Percentiles rank a stretch among this genome's conserved stretches.
Evolutionary conservation across 1,140 invertebrate species (phyloP).

Genomic region (Drosophila pandora): DNA sequence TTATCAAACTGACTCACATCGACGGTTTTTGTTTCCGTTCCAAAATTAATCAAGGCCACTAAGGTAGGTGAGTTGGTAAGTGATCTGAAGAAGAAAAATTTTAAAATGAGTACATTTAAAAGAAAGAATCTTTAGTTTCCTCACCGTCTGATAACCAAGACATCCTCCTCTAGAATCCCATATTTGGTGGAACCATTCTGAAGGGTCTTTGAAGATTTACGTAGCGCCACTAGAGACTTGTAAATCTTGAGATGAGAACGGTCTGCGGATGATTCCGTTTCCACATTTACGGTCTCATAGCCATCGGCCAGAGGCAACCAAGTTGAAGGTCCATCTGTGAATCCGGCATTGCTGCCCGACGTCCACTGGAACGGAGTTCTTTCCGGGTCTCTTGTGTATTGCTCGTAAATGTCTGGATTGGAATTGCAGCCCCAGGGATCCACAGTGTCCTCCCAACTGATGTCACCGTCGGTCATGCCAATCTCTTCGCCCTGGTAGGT

Average conservation of each 20-base stretch:
- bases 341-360: constrained; percentile 71
- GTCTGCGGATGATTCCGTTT: constrained; percentile 9
- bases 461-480: constrained; percentile 88
- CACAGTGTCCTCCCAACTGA: constrained; percentile 85
- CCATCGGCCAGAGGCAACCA: constrained; percentile 88
- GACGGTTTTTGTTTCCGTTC: constrained; percentile 4
- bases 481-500: constrained; percentile 88
- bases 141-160: constrained; percentile 62
- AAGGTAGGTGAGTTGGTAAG: constrained; percentile 30
- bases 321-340: constrained; percentile 85
- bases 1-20: constrained; percentile 57
- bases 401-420: constrained; percentile 58
- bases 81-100: constrained; percentile 1
- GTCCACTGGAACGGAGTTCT: constrained; percentile 89
- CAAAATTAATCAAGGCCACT: constrained; percentile 64
- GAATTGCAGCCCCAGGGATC: constrained; percentile 71
- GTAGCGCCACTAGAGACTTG: constrained; percentile 41
- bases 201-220: constrained; percentile 39
- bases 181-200: constrained; percentile 60
- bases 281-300: constrained; percentile 84
- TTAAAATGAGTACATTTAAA: neutral
- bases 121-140: neutral
- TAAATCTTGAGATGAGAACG: constrained; percentile 65
- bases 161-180: constrained; percentile 23
- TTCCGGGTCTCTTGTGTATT: constrained; percentile 85